Evolutionary conservation across 2,113 vertebrate genomes (phyloP).

Genomic region (Rhipidura dahli): DNA sequence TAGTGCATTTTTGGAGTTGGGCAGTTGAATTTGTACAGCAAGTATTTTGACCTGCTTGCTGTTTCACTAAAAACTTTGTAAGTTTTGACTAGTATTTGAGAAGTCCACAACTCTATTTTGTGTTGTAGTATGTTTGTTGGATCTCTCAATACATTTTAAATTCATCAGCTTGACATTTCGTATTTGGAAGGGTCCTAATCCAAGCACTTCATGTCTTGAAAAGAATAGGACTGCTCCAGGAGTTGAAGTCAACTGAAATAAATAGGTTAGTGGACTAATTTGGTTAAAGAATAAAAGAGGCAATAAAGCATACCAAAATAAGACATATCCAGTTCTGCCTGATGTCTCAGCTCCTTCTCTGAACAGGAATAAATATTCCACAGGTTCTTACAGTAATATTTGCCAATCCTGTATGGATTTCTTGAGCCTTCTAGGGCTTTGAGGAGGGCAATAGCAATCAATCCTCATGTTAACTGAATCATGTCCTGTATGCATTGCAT

Average conservation of each 20-base stretch:
- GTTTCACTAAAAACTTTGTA: background rate
- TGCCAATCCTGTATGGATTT: background rate
- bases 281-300: background rate
- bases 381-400: background rate
- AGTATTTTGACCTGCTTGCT: background rate
- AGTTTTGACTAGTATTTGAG: background rate
- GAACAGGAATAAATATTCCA: background rate
- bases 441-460: background rate
- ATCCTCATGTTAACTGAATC: background rate
- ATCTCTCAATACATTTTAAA: background rate
- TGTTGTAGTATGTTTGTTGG: background rate
- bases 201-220: background rate
- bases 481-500: background rate
- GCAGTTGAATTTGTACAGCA: background rate
- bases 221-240: background rate
- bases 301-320: background rate
- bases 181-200: background rate
- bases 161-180: rapidly evolving
- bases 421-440: background rate
- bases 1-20: background rate
- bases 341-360: background rate
- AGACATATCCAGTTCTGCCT: background rate
- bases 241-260: background rate
- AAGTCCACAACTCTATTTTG: background rate
- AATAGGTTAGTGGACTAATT: background rate